phyloP scores from a whole-genome alignment of 2,113 vertebrate species.

The Tragelaphus scriptus region DNA sequence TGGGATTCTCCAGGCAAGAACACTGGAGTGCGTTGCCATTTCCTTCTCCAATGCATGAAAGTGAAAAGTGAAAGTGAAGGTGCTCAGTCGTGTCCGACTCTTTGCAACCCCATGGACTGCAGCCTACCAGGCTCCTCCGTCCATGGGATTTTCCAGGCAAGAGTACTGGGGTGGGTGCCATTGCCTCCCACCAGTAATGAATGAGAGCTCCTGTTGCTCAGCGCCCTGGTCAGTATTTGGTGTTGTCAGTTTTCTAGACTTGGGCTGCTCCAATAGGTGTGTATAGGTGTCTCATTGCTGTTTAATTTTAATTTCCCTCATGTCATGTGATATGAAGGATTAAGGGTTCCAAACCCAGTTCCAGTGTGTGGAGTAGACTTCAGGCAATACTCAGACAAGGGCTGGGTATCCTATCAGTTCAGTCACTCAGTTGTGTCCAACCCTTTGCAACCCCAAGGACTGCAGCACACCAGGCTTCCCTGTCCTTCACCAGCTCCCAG shows the following conservation, averaged over 20 bases:
- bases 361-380: not conserved
- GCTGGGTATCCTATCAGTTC: not conserved
- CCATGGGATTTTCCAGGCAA: no score
- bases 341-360: not conserved
- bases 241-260: not conserved
- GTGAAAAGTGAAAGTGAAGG: no score
- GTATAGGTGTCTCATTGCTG: not conserved
- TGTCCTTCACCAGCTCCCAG: not conserved
- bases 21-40: no score
- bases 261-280: not conserved
- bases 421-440: not conserved
- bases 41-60: no score
- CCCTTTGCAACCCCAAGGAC: not conserved
- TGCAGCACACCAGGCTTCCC: not conserved
- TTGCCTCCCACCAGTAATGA: not conserved
- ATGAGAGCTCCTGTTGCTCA: not conserved
- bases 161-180: no score
- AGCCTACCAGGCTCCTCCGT: no score
- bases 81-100: no score
- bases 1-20: no score
- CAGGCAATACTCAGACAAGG: not conserved
- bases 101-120: no score
- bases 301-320: not conserved
- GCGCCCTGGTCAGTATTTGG: not conserved
- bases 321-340: not conserved